These are phyloP conservation scores for Mesembrinibis cayennensis DNA, from an alignment of 2,113 vertebrate genomes.

Conservation along the genomic window DNA sequence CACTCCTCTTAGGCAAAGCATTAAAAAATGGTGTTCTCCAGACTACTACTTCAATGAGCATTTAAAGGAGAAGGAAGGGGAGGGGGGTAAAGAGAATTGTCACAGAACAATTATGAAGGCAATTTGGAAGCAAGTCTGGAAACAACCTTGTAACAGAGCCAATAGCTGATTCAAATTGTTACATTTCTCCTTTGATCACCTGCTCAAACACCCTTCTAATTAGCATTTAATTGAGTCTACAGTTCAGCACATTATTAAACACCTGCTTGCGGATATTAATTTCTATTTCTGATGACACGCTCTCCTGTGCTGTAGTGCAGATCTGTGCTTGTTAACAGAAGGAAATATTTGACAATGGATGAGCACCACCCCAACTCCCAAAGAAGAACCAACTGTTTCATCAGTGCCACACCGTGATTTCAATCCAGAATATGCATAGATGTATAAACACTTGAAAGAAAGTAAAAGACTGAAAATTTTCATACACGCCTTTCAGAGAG, in stretches of 20 bases:
- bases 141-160: conserved; percentile 46
- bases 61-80: conserved; percentile 19
- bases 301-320: background rate
- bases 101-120: background rate
- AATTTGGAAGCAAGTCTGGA: conserved; percentile 54
- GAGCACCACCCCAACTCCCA: background rate
- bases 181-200: conserved; percentile 41
- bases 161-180: conserved; percentile 6
- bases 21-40: background rate
- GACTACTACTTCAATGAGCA: background rate
- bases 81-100: background rate
- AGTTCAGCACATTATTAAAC: conserved; percentile 1
- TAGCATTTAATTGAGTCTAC: conserved; percentile 34
- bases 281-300: background rate
- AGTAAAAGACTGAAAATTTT: background rate
- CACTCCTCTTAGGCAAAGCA: background rate
- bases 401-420: background rate
- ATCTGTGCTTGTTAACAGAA: background rate
- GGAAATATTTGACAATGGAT: background rate
- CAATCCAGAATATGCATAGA: background rate
- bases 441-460: background rate
- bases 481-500: background rate
- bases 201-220: conserved; percentile 8
- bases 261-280: background rate
- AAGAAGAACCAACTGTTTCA: background rate